A percentile compares a stretch with the other conserved stretches of the same genome.
These are phyloP conservation scores for Leucopternis melanops DNA, from an alignment of 2,113 vertebrate genomes.

Conservation along the genomic window DNA sequence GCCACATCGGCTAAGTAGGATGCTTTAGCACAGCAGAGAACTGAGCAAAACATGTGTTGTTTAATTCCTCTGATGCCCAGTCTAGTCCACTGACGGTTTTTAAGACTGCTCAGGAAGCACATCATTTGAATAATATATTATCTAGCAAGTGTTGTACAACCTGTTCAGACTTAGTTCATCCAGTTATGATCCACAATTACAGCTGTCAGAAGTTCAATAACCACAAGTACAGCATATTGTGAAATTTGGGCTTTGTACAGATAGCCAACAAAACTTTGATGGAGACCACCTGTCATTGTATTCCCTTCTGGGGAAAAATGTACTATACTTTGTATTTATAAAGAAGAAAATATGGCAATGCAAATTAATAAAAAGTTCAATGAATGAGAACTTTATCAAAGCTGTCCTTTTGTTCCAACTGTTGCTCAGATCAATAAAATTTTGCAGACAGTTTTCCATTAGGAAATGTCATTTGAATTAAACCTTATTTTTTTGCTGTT, in stretches of 20 bases:
- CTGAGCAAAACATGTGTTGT: background rate
- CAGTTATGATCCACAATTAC: background rate
- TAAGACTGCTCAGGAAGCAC: background rate
- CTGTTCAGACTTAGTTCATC: background rate
- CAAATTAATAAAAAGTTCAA: background rate
- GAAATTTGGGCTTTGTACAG: background rate
- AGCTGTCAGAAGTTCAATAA: background rate
- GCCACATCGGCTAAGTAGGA: background rate
- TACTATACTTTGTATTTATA: background rate
- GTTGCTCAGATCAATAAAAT: background rate
- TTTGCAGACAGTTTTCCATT: background rate
- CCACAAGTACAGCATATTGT: background rate
- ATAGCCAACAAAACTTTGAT: background rate
- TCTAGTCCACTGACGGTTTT: background rate
- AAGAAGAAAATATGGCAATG: background rate
- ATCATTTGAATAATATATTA: background rate
- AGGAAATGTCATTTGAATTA: background rate
- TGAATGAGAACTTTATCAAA: background rate
- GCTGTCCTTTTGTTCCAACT: background rate
- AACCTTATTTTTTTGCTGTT: rapidly evolving
- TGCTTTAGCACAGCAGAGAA: background rate
- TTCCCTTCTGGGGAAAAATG: background rate
- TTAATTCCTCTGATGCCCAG: background rate
- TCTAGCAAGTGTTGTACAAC: background rate
- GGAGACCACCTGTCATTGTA: background rate